These are phyloP conservation scores for Melinaea menophilus DNA, from an alignment of 2,888 invertebrate species.

Conservation along the genomic window DNA sequence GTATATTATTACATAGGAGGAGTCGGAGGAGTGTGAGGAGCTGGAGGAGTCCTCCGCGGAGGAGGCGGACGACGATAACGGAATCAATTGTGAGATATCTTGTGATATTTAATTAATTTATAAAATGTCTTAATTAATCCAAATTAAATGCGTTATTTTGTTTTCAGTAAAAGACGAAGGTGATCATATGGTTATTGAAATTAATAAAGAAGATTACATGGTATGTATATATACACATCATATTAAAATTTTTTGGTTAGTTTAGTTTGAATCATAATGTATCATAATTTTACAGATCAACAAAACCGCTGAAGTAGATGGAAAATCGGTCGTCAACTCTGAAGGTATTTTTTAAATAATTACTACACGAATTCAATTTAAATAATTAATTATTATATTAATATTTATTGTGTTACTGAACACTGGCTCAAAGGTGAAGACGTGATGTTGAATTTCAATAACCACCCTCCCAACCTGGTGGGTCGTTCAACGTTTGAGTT, in stretches of 20 bases:
- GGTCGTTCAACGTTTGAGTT: no score
- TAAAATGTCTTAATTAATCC: slow-evolving; percentile 2
- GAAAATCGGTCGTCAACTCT: slow-evolving; percentile 25
- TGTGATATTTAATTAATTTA: slow-evolving; percentile 1
- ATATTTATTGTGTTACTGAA: no score
- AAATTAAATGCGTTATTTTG: slow-evolving; percentile 13
- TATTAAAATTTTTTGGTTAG: slow-evolving; percentile 1
- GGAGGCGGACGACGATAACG: slow-evolving; percentile 54
- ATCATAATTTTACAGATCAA: slow-evolving; percentile 22
- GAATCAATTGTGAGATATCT: slow-evolving; percentile 39
- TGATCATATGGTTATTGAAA: slow-evolving; percentile 67
- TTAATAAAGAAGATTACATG: slow-evolving; percentile 63
- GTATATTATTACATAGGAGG: slow-evolving; percentile 37
- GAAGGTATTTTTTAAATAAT: slow-evolving; percentile 25
- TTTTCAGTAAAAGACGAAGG: slow-evolving; percentile 65
- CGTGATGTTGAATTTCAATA: no score
- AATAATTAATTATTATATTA: no score
- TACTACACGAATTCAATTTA: no score
- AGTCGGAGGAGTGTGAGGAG: slow-evolving; percentile 25
- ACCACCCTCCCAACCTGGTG: no score
- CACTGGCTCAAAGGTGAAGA: no score
- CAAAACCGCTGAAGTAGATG: slow-evolving; percentile 14
- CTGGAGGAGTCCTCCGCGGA: slow-evolving; percentile 62
- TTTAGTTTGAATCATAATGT: background rate
- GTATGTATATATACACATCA: slow-evolving; percentile 41